These are phyloP conservation scores for Diorhabda sublineata DNA, from an alignment of 1,140 invertebrate species.

Conservation along the genomic window DNA sequence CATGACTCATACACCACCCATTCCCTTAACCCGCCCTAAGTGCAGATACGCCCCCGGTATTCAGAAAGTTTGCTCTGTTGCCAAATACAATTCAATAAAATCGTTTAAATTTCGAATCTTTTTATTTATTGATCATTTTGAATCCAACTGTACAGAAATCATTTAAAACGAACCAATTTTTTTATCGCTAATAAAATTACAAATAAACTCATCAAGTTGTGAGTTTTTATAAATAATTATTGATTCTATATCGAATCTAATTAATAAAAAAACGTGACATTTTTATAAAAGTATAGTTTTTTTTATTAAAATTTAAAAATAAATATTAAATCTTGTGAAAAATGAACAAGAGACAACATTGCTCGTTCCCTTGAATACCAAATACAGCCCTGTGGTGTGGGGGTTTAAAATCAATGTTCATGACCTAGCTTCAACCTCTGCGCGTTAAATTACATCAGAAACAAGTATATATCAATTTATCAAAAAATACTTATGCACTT, in stretches of 20 bases:
- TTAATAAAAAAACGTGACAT: too few species aligned
- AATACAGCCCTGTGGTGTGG: constrained; percentile 18
- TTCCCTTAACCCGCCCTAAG: neutral
- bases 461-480: constrained; percentile 4
- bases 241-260: too few species aligned
- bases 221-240: too few species aligned
- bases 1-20: neutral
- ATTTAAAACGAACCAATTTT: too few species aligned
- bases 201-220: too few species aligned
- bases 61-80: neutral
- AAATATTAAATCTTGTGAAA: too few species aligned
- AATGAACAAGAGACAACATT: neutral
- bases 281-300: too few species aligned
- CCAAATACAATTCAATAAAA: neutral
- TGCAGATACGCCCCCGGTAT: neutral
- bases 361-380: neutral
- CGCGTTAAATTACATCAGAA: constrained; percentile 11
- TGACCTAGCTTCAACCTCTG: constrained; percentile 26
- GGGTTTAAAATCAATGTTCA: constrained; percentile 30
- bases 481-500: neutral
- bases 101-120: too few species aligned
- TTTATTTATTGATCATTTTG: too few species aligned
- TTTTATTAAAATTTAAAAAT: too few species aligned
- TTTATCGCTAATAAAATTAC: too few species aligned
- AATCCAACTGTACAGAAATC: too few species aligned